These are phyloP conservation scores for Microplitis manilae DNA, from an alignment of 2,888 invertebrate genomes.

Conservation along the genomic window DNA sequence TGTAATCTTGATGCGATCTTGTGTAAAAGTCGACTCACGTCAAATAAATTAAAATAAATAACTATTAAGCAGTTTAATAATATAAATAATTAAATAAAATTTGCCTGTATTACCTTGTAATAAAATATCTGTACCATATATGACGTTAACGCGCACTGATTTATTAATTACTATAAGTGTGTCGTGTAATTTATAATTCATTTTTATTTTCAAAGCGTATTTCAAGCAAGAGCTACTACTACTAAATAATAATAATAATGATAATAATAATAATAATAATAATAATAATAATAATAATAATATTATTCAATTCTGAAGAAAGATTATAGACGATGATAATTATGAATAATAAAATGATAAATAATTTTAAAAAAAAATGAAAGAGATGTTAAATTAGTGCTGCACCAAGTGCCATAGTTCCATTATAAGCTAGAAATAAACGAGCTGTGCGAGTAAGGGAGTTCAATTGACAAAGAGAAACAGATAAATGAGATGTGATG, in stretches of 20 bases:
- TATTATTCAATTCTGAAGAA: too few species aligned
- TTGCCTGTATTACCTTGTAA: conserved; percentile 56
- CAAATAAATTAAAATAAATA: conserved; percentile 5
- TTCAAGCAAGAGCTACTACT: background rate
- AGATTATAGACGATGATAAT: too few species aligned
- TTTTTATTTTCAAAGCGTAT: conserved; percentile 52
- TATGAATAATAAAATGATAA: background rate
- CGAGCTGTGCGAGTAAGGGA: conserved; percentile 30
- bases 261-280: too few species aligned
- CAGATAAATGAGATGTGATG: conserved; percentile 20
- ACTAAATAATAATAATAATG: too few species aligned
- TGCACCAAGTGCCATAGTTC: conserved; percentile 64
- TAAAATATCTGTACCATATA: conserved; percentile 53
- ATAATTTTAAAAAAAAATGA: background rate
- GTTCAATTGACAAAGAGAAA: conserved; percentile 14
- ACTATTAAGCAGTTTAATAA: background rate
- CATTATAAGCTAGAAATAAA: conserved; percentile 50
- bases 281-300: too few species aligned
- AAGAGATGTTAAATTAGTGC: conserved; percentile 46
- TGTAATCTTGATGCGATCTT: background rate
- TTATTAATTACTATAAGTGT: conserved; percentile 48
- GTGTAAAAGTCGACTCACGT: background rate
- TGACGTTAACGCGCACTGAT: conserved; percentile 54
- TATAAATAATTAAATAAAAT: conserved; percentile 42
- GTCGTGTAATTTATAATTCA: conserved; percentile 52